Conservation (phyloP, 2,113 vertebrate genomes). For the Scytalopus superciliaris region DNA sequence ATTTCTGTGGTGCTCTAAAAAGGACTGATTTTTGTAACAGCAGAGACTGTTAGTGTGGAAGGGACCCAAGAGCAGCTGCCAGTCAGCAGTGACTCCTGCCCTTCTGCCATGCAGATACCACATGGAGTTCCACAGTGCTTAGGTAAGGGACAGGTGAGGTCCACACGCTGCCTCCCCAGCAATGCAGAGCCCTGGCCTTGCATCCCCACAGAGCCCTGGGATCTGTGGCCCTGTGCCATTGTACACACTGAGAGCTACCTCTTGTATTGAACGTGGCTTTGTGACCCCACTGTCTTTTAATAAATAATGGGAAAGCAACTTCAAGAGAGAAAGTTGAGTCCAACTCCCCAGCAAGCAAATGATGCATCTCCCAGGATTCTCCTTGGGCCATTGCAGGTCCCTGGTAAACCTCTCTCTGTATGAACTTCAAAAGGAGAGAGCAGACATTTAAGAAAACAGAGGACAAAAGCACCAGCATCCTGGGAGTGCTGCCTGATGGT, state of each 20-base stretch:
- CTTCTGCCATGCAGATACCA: neutral
- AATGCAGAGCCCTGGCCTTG: neutral
- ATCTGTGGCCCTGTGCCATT: neutral
- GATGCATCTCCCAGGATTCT: neutral
- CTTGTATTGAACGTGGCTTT: neutral
- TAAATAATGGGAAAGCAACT: neutral
- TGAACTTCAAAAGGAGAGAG: neutral
- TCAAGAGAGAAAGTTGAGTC: neutral
- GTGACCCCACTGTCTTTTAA: neutral
- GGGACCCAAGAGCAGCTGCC: neutral
- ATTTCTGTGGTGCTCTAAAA: neutral
- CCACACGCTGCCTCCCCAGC: neutral
- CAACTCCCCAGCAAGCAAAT: neutral
- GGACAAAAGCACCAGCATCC: neutral
- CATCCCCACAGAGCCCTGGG: neutral
- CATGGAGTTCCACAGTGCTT: neutral
- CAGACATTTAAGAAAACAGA: neutral
- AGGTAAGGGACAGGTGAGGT: neutral
- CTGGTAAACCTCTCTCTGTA: neutral
- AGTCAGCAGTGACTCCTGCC: neutral
- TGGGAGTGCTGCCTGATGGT: neutral
- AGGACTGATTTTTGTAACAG: neutral
- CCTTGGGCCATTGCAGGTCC: neutral
- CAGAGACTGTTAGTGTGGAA: neutral
- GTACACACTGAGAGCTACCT: neutral